phyloP scores from a whole-genome alignment of 2,888 invertebrate genomes.

The Camponotus fellah region DNA sequence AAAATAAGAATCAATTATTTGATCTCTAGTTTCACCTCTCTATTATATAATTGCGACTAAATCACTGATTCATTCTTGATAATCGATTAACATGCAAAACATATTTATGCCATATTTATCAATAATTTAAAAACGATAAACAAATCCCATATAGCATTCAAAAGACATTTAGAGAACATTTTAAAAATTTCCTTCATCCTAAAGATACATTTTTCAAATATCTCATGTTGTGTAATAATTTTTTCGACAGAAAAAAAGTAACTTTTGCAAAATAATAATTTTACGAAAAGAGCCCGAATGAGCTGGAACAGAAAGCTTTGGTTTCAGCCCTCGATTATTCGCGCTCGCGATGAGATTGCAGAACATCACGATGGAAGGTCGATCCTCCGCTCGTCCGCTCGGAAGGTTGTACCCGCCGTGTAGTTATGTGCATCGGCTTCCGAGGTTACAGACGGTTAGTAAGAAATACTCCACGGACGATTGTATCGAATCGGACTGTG shows the following conservation, averaged over 20 bases:
- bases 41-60: too few relatives aligned
- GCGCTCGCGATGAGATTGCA: conserved; percentile 54
- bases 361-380: conserved; percentile 60
- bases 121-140: background rate
- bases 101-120: background rate
- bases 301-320: background rate
- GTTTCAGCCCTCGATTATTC: conserved; percentile 44
- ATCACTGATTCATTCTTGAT: too few relatives aligned
- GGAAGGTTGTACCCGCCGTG: conserved; percentile 47
- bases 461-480: conserved; percentile 69
- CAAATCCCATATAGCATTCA: background rate
- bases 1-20: background rate
- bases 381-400: conserved; percentile 50
- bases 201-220: too few relatives aligned
- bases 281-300: background rate
- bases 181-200: too few relatives aligned
- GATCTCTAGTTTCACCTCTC: too few relatives aligned
- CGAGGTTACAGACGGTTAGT: conserved; percentile 64
- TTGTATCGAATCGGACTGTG: conserved; percentile 71
- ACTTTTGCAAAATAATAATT: background rate
- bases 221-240: too few relatives aligned
- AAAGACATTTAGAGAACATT: background rate
- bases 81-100: background rate
- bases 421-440: conserved; percentile 66
- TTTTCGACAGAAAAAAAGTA: background rate